phyloP scores from a whole-genome alignment of 1,140 invertebrate genomes.

The Oryctes rhinoceros region DNA sequence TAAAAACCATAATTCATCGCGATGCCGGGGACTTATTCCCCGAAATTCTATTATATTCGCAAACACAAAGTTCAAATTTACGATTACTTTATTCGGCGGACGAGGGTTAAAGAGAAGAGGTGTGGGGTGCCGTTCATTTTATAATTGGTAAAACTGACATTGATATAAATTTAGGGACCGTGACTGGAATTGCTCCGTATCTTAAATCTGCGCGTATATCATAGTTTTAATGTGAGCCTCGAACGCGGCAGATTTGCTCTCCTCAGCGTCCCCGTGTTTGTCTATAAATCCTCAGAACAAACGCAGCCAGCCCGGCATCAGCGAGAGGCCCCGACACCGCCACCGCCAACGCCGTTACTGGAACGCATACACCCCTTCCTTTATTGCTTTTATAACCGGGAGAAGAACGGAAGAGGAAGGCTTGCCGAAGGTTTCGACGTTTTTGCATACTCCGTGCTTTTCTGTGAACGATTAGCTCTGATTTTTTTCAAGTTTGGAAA shows the following conservation, averaged over 20 bases:
- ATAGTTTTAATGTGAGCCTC: conserved; percentile 60
- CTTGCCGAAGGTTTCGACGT: conserved; percentile 13
- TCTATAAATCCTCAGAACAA: conserved; percentile 56
- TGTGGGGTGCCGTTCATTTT: conserved; percentile 53
- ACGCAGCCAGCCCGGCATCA: conserved; percentile 39
- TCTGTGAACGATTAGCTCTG: conserved; percentile 16
- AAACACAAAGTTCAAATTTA: conserved; percentile 57
- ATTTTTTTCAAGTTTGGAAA: neutral
- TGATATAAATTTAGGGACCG: conserved; percentile 61
- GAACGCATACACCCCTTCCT: conserved; percentile 46
- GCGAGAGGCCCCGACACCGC: neutral
- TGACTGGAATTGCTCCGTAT: conserved; percentile 60
- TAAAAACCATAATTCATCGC: conserved; percentile 29
- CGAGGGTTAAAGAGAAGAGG: neutral
- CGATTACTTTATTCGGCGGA: conserved; percentile 51
- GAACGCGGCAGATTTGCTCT: conserved; percentile 56
- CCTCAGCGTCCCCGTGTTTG: conserved; percentile 58
- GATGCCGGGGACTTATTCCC: conserved; percentile 23
- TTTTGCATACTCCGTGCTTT: conserved; percentile 19
- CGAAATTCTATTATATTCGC: conserved; percentile 45
- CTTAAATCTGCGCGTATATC: conserved; percentile 60
- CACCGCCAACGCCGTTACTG: conserved; percentile 9
- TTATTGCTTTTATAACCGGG: conserved; percentile 43
- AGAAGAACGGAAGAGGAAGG: conserved; percentile 31
- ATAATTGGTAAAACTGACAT: conserved; percentile 61